Evolutionary conservation across 2,888 invertebrate genomes (phyloP), one percentile per base, ranked within the genome.

Genomic region (Heliconius cydno): DNA sequence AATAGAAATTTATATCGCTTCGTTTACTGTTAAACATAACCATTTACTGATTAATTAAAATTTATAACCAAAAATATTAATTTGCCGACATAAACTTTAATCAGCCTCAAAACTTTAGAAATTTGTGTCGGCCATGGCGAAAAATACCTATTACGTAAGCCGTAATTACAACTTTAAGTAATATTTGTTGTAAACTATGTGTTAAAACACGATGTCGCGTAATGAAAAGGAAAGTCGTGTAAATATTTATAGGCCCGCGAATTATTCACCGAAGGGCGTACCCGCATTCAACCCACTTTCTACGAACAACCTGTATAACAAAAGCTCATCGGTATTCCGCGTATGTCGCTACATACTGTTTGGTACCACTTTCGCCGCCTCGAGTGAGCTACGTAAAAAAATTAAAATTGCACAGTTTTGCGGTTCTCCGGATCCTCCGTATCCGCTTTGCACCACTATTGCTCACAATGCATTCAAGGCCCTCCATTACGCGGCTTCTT

Each of bases 201-300:
- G 86, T 86, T 86, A 85, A 85, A 81, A 87, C 84, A 83, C 88
- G 89, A 89, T 90, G 88, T 91, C 91, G 90, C 90, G 91, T 90
- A 92, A 91, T 90, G 92, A 92, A 94, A 94, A 92, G 86, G 94
- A 94, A 94, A 94, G 94, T 88, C 91, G 86, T 87, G 88, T 91
- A 89, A 92, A 92, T 93, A 92, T 94, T 93, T 93, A 94, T 92
- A 90, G 90, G 90, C 89, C 89, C 89, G 94, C 93, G 92, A 92
- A 94, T 92, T 93, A 92, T 93, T 92, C 90, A 92, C 92, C 91
- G 90, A 94, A 95, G 94, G 95, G 94, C 94, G 92, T 92, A 90
- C 94, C 94, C 94, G 94, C 91, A 94, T 94, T 86, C 88, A 86
- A 83, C 87, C 90, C 90, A 89, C 95, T 94, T 95, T 95, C 95